Percentiles rank a stretch among this genome's conserved stretches.
These are phyloP conservation scores for Anaspis maculata DNA, from an alignment of 2,888 invertebrate species.

Conservation along the genomic window DNA sequence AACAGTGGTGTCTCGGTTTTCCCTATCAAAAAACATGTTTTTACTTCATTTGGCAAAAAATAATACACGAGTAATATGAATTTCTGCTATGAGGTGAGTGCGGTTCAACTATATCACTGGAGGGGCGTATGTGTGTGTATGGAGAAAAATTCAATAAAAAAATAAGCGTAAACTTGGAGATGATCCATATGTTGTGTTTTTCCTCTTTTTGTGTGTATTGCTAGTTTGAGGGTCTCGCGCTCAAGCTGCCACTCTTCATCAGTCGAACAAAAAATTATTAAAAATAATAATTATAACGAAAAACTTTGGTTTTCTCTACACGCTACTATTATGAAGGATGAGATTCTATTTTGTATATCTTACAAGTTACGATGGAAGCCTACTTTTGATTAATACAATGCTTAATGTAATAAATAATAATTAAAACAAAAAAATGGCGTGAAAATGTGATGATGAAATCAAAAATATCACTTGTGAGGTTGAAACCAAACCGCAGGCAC, in stretches of 20 bases:
- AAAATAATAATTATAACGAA: too few relatives aligned
- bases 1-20: constrained; percentile 25
- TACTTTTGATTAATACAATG: constrained; percentile 13
- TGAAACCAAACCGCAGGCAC: neutral
- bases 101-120: too few relatives aligned
- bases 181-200: constrained; percentile 11
- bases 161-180: constrained; percentile 8
- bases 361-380: constrained; percentile 17
- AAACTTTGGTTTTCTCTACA: constrained; percentile 1
- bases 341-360: too few relatives aligned
- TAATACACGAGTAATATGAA: too few relatives aligned
- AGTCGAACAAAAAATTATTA: too few relatives aligned
- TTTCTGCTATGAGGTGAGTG: too few relatives aligned
- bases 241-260: constrained; percentile 14
- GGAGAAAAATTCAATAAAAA: constrained; percentile 4
- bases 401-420: too few relatives aligned
- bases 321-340: too few relatives aligned
- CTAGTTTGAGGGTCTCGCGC: constrained; percentile 5
- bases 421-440: constrained; percentile 10
- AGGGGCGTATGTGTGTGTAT: too few relatives aligned
- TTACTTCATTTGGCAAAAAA: too few relatives aligned
- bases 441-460: constrained; percentile 1
- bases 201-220: constrained; percentile 7
- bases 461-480: neutral
- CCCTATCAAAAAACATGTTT: constrained; percentile 2